Evolutionary conservation across 2,113 vertebrate genomes (phyloP).

Genomic region (Channa argus): DNA sequence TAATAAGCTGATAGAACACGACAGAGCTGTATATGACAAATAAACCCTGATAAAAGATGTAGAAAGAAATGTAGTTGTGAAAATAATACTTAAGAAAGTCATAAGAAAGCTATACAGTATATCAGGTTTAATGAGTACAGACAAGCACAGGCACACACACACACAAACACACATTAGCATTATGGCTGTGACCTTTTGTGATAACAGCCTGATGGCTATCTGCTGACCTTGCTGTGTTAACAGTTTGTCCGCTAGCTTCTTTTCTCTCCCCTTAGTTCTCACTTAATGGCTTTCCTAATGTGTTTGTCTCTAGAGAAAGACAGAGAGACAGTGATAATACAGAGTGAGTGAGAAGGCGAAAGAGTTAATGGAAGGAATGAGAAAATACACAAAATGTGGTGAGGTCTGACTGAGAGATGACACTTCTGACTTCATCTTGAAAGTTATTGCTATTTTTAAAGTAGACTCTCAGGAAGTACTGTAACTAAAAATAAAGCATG

Average conservation of each 20-base stretch:
- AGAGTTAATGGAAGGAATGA: not conserved
- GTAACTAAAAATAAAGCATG: slow-evolving; percentile 36
- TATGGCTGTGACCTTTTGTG: slow-evolving; percentile 58
- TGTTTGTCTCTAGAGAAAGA: not conserved
- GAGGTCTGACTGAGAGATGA: slow-evolving; percentile 36
- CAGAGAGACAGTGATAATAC: not conserved
- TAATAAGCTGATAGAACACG: slow-evolving; percentile 10
- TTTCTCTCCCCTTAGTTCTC: slow-evolving; percentile 21
- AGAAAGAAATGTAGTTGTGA: not conserved
- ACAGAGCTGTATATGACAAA: slow-evolving; percentile 10
- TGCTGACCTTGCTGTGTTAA: slow-evolving; percentile 65
- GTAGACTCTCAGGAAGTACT: not conserved
- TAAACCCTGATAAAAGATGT: not conserved
- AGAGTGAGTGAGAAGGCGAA: not conserved
- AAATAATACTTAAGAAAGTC: too few relatives aligned
- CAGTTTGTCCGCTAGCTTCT: slow-evolving; percentile 54
- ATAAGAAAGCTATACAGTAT: too few relatives aligned
- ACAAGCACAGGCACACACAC: not conserved
- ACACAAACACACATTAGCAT: slow-evolving; percentile 37
- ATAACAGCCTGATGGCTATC: slow-evolving; percentile 65
- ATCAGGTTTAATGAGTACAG: too few relatives aligned
- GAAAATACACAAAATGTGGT: slow-evolving; percentile 3
- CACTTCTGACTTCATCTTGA: slow-evolving; percentile 42
- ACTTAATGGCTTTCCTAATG: slow-evolving; percentile 46
- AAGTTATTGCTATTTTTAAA: slow-evolving; percentile 50